phyloP scores from a whole-genome alignment of 2,888 invertebrate species.

The Julus scandinavius region DNA sequence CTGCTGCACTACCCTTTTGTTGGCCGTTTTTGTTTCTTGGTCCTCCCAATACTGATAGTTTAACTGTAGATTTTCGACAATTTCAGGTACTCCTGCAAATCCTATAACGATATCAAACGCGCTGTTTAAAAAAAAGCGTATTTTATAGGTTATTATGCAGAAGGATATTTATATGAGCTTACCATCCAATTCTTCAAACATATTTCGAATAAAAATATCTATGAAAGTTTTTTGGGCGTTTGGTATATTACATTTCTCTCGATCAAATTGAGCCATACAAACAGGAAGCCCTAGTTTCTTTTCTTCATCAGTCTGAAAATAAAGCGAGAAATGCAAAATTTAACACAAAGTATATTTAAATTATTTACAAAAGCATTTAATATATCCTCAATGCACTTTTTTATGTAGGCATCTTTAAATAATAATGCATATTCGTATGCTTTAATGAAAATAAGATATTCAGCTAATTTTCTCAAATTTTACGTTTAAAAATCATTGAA shows the following conservation, averaged over 20 bases:
- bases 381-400: too few species aligned
- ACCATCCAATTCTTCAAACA: constrained; percentile 98
- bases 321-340: constrained; percentile 57
- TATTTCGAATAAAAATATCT: constrained; percentile 96
- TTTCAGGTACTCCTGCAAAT: constrained; percentile 92
- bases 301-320: constrained; percentile 89
- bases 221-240: constrained; percentile 98
- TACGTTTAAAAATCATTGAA: too few species aligned
- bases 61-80: constrained; percentile 82
- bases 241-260: constrained; percentile 93
- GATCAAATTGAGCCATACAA: constrained; percentile 98
- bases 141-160: neutral
- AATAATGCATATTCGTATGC: too few species aligned
- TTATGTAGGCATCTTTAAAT: too few species aligned
- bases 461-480: too few species aligned
- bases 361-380: too few species aligned
- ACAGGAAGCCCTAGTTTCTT: constrained; percentile 88
- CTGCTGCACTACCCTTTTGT: neutral
- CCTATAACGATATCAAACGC: constrained; percentile 70
- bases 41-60: constrained; percentile 95
- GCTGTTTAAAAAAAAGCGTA: neutral
- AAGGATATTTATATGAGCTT: constrained; percentile 59
- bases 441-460: too few species aligned
- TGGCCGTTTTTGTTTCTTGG: constrained; percentile 62
- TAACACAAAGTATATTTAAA: neutral